These are phyloP conservation scores for Accipiter cooperii DNA, from an alignment of 2,113 vertebrate species.

Conservation along the genomic window DNA sequence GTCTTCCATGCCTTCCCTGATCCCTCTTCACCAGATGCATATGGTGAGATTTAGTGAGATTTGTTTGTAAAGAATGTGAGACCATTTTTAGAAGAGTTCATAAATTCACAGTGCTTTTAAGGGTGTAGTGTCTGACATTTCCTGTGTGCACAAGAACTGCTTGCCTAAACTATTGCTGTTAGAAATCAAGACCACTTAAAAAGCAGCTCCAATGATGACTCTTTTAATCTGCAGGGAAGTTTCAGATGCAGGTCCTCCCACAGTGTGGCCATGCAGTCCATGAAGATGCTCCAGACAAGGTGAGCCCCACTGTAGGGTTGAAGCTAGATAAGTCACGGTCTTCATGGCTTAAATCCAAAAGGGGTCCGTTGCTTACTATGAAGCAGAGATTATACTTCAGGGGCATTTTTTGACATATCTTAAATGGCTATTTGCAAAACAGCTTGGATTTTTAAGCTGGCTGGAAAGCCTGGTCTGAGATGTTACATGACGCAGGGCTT, in stretches of 20 bases:
- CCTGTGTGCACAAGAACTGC: not conserved
- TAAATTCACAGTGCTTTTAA: not conserved
- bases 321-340: fast-evolving
- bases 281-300: constrained; percentile 96
- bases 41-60: not conserved
- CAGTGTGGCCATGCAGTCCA: constrained; percentile 99
- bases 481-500: not conserved
- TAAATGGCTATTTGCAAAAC: not conserved
- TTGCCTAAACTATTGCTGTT: not conserved
- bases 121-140: not conserved
- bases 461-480: not conserved
- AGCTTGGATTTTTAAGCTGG: not conserved
- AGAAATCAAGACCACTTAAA: not conserved
- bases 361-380: fast-evolving
- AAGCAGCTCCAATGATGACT: not conserved
- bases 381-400: not conserved
- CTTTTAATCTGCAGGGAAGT: constrained; percentile 82
- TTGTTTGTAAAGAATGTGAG: not conserved
- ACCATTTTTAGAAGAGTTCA: not conserved
- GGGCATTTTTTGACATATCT: not conserved
- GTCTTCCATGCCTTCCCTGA: not conserved
- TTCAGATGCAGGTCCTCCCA: constrained; percentile 98
- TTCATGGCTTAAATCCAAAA: not conserved
- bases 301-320: constrained; percentile 2
- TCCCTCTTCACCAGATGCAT: not conserved